Evolutionary conservation across 1,140 invertebrate genomes (phyloP), one percentile per base, ranked within the genome.

Genomic region (Paraescarpia echinospica): DNA sequence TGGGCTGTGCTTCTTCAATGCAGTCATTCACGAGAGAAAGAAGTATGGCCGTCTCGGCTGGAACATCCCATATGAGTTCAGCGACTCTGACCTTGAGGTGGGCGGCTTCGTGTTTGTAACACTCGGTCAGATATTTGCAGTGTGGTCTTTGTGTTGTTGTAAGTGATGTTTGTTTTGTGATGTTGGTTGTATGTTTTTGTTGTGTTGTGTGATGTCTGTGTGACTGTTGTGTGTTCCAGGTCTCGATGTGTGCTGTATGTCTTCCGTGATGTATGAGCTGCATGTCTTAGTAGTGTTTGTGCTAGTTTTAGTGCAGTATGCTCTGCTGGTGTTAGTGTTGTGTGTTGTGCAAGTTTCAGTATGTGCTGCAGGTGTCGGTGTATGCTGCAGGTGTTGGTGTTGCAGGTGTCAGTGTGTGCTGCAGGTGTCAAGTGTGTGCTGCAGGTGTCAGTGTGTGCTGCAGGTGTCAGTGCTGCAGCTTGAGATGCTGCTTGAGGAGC

Each of bases 1-100:
- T 94, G 95, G 96, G 92, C 94, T 96, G 1, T 96, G 96, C 94
- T 94, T 96, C 4, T 98, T 98, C 94, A 98, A 98, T 95, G 98
- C 97, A 0, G 97, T 98, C 5, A 97, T 98, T 77, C 97, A 98
- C 95, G 98, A 98, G 95, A 96, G 98, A 48, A 98, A 98, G 94
- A 98, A 98, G 95, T 98, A 98, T 95, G 98, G 98, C 0, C 97
- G 98, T 0, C 96, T 98, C 0, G 98, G 98, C 0, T 98, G 98
- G 98, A 98, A 98, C 95, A 98, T 98, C 89, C 93, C 97, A 2
- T 98, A 98, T 94, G 98, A 98, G 95, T 98, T 98, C 94, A 98
- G 97, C 96, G 98, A 98, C 93, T 98, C 97, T 94, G 98, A 98
- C 95, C 93, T 96, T 33, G 95, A 95, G 94, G 95, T 96, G 93